Conservation (phyloP, 2,888 invertebrate species). For the Andrena bucephala region DNA sequence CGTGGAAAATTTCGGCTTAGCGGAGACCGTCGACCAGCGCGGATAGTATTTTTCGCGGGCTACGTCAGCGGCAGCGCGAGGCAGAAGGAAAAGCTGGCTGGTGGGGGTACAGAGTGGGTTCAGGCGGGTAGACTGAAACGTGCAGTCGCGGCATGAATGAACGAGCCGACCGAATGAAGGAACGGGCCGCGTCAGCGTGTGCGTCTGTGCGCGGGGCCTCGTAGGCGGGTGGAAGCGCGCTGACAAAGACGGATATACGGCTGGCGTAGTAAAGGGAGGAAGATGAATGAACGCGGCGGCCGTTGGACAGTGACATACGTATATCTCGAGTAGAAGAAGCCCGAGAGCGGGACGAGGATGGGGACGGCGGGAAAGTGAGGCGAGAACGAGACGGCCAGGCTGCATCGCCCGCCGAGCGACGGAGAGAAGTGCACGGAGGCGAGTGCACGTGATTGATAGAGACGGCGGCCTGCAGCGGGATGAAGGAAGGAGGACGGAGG, state of each 20-base stretch:
- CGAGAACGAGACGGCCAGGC: not conserved
- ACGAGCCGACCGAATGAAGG: conserved; percentile 78
- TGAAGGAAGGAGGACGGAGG: conserved; percentile 5
- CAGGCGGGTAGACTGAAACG: conserved; percentile 58
- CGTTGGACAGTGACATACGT: not conserved
- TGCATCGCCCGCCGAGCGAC: not conserved
- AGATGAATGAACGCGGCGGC: not conserved
- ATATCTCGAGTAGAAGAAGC: not conserved
- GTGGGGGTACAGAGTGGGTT: not conserved
- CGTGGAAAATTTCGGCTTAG: not conserved
- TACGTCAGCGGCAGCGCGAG: conserved; percentile 47
- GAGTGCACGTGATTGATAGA: conserved; percentile 10
- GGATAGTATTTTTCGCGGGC: conserved; percentile 27
- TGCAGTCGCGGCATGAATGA: conserved; percentile 77
- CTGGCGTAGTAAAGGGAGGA: not conserved
- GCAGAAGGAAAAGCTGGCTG: conserved; percentile 27
- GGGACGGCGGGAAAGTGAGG: not conserved
- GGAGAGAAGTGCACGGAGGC: not conserved
- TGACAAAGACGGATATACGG: not conserved
- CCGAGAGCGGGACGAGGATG: not conserved
- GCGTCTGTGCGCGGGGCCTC: conserved; percentile 22
- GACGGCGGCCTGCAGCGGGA: not conserved
- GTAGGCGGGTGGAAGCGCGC: not conserved
- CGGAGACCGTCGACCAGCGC: conserved; percentile 22
- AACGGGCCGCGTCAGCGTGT: conserved; percentile 44